Evolutionary conservation across 2,113 vertebrate genomes (phyloP).

Genomic region (Mixornis gularis): DNA sequence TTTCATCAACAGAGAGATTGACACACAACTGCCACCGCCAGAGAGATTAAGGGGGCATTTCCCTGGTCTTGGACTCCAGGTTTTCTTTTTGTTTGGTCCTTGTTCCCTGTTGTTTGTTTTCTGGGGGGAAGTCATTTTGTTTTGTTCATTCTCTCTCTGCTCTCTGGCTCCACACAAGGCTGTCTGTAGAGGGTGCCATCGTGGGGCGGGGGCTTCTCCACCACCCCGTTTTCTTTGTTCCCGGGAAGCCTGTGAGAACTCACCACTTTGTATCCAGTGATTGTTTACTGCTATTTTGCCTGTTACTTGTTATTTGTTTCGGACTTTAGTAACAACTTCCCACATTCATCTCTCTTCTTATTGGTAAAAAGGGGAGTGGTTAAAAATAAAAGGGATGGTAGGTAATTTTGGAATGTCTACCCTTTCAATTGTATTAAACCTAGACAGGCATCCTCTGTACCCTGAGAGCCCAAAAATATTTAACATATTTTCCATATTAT

Average conservation of each 20-base stretch:
- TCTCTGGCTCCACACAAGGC: not conserved
- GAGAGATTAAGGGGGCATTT: not conserved
- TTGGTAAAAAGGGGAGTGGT: not conserved
- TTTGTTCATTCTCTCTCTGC: not conserved
- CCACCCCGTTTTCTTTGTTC: not conserved
- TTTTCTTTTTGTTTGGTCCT: not conserved
- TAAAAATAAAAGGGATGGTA: not conserved
- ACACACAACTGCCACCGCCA: not conserved
- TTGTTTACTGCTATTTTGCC: not conserved
- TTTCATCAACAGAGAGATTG: not conserved
- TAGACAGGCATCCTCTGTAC: not conserved
- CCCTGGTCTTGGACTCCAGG: not conserved
- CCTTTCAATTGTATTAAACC: not conserved
- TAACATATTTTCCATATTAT: not conserved
- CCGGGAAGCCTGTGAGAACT: accelerated
- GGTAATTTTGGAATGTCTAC: not conserved
- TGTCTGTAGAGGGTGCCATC: not conserved
- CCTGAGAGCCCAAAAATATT: not conserved
- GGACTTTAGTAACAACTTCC: not conserved
- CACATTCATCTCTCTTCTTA: not conserved
- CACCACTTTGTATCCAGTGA: no score
- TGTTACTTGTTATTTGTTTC: not conserved
- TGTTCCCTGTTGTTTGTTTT: no score
- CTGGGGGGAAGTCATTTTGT: not conserved
- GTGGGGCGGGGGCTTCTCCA: accelerated